Evolutionary conservation across 2,797 vertebrate species (phyloP).

Genomic region (Poeciliopsis paucimaculata): DNA sequence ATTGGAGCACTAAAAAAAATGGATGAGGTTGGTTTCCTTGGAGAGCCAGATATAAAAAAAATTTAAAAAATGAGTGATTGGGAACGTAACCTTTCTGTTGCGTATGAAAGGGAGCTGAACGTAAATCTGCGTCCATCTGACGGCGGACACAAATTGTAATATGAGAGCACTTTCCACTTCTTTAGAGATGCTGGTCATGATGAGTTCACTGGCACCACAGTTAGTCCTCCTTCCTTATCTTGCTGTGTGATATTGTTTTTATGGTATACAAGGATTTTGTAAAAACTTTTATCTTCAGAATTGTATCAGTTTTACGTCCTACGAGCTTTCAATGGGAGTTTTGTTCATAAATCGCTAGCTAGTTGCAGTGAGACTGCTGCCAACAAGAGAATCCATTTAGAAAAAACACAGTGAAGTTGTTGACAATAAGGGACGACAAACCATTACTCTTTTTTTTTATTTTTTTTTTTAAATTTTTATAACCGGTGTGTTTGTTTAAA

Average conservation of each 20-base stretch:
- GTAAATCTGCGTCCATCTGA: neutral
- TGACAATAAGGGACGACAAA: neutral
- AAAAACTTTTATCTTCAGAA: neutral
- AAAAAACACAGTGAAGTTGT: no score
- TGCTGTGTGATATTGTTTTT: neutral
- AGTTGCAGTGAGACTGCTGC: neutral
- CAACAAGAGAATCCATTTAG: no score
- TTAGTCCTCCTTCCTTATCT: neutral
- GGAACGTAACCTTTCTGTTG: slow-evolving; percentile 3
- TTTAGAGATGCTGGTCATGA: neutral
- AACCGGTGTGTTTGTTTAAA: no score
- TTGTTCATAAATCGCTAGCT: neutral
- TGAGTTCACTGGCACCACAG: slow-evolving; percentile 6
- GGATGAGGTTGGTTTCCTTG: neutral
- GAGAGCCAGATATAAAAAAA: neutral
- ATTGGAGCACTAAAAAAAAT: neutral
- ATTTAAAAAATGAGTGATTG: neutral
- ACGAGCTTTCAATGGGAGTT: neutral
- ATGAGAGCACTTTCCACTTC: neutral
- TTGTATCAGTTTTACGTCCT: neutral
- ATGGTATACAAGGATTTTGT: neutral
- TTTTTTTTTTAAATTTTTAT: no score
- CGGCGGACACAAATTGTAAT: neutral
- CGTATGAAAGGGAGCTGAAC: neutral
- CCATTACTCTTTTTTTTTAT: neutral